Percentiles rank a stretch among this genome's conserved stretches.
Conservation (phyloP, 1,140 invertebrate species). For the Drosophila dunni region DNA sequence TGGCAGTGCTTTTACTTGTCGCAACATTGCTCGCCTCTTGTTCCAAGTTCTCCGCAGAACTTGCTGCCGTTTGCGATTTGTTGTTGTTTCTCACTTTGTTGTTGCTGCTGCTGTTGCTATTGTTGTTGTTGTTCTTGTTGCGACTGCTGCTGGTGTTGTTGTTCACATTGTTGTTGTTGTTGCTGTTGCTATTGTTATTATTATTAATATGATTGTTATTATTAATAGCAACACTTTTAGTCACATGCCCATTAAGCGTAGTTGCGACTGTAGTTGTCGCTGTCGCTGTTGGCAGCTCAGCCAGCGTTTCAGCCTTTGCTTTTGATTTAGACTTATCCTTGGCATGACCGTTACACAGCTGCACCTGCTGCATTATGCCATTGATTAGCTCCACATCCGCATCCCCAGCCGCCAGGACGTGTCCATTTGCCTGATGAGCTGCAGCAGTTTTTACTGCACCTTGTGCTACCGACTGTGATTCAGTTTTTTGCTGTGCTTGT, state of each 20-base stretch:
- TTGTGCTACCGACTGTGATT: slow-evolving; percentile 8
- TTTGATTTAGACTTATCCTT: slow-evolving; percentile 24
- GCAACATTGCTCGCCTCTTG: slow-evolving; percentile 24
- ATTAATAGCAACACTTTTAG: slow-evolving; percentile 30
- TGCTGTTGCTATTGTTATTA: slow-evolving; percentile 46
- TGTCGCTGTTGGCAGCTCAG: neutral
- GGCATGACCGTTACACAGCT: slow-evolving; percentile 60
- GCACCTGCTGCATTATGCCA: slow-evolving; percentile 54
- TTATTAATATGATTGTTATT: slow-evolving; percentile 69
- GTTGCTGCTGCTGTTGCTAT: slow-evolving; percentile 22
- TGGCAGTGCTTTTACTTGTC: slow-evolving; percentile 70
- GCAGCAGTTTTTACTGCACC: slow-evolving; percentile 8
- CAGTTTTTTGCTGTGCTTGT: slow-evolving; percentile 7
- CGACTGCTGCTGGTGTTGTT: slow-evolving; percentile 41
- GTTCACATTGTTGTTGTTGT: slow-evolving; percentile 36
- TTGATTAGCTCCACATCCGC: slow-evolving; percentile 35
- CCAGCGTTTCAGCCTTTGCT: slow-evolving; percentile 10
- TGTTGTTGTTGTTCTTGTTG: slow-evolving; percentile 38
- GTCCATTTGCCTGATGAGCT: slow-evolving; percentile 49
- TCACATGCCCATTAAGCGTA: slow-evolving; percentile 60
- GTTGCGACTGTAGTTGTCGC: neutral
- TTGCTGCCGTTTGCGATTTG: slow-evolving; percentile 5
- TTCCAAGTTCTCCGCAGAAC: neutral
- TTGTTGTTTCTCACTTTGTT: slow-evolving; percentile 45
- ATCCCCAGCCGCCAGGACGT: slow-evolving; percentile 12